Evolutionary conservation across 2,113 vertebrate genomes (phyloP).

Genomic region (Ochotona curzoniae): DNA sequence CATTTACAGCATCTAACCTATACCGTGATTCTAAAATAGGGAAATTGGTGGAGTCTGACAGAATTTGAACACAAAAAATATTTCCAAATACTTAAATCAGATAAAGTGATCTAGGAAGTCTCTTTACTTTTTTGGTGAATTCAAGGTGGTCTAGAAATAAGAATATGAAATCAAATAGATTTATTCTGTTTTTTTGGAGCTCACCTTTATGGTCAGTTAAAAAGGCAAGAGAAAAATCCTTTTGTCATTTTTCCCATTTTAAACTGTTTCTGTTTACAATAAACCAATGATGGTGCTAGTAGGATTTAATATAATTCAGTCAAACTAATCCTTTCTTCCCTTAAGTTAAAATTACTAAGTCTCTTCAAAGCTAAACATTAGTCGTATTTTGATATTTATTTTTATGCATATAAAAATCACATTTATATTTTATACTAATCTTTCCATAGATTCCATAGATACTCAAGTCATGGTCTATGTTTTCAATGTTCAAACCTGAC

Average conservation of each 20-base stretch:
- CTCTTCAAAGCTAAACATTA: constrained; percentile 17
- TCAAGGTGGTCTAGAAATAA: not conserved
- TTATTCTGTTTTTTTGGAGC: constrained; percentile 41
- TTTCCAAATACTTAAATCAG: constrained; percentile 49
- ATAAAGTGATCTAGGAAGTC: constrained; percentile 9
- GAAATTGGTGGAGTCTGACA: not conserved
- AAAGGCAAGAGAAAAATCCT: not conserved
- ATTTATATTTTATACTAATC: constrained; percentile 12
- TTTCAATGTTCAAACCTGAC: not conserved
- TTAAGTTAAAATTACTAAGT: constrained; percentile 37
- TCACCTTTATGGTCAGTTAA: constrained; percentile 46
- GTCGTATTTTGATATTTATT: not conserved
- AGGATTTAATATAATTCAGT: constrained; percentile 31
- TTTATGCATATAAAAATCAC: not conserved
- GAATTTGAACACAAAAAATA: not conserved
- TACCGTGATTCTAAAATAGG: not conserved
- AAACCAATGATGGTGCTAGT: not conserved
- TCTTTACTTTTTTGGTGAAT: not conserved
- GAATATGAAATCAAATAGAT: constrained; percentile 55
- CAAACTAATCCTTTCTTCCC: constrained; percentile 42
- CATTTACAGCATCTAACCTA: not conserved
- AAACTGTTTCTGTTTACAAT: constrained; percentile 43
- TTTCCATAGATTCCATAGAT: not conserved
- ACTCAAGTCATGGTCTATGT: not conserved
- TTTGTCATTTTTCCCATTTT: constrained; percentile 70